Conservation (phyloP, 2,113 vertebrate species). For the Myotis yumanensis region DNA sequence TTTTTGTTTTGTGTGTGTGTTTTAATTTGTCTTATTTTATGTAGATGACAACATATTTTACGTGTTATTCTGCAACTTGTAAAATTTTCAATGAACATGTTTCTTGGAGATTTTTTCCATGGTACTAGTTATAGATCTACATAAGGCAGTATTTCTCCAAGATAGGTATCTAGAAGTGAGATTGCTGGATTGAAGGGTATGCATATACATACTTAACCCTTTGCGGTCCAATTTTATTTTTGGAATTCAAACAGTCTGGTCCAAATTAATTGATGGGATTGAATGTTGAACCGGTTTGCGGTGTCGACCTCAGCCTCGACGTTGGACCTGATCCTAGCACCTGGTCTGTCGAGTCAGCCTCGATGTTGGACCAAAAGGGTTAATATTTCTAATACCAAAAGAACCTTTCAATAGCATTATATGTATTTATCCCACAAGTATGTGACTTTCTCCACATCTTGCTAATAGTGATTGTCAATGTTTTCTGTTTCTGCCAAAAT, state of each 20-base stretch:
- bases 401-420: neutral
- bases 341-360: no score
- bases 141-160: neutral
- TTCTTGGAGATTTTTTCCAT: neutral
- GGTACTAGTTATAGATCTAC: neutral
- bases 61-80: neutral
- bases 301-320: no score
- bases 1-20: neutral
- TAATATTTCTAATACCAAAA: neutral
- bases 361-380: no score
- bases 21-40: slow-evolving; percentile 13
- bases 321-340: no score
- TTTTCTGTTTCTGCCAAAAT: neutral
- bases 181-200: neutral
- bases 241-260: no score
- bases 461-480: neutral
- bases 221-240: no score
- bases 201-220: neutral
- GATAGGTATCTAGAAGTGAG: neutral
- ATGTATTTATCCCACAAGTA: neutral
- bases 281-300: no score
- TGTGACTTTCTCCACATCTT: neutral
- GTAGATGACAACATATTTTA: neutral
- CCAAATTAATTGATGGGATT: no score
- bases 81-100: neutral